Percentiles rank a stretch among this genome's conserved stretches.
phyloP scores from a whole-genome alignment of 2,113 vertebrate genomes.

The Actinemys pallida region DNA sequence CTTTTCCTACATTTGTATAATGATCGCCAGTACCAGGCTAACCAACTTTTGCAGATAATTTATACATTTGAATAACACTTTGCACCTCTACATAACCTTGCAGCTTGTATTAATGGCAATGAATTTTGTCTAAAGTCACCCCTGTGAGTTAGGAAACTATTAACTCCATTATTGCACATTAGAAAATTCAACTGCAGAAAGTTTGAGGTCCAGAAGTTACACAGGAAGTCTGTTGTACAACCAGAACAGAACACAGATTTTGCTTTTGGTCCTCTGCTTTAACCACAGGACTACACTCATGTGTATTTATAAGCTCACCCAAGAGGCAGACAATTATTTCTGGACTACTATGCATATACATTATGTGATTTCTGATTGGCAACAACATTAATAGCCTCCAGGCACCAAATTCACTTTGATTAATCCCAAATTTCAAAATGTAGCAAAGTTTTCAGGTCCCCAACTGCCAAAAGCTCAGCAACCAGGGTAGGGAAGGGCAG shows the following conservation, averaged over 20 bases:
- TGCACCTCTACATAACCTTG: not conserved
- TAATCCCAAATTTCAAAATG: not conserved
- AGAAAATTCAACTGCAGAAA: not conserved
- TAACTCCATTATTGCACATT: not conserved
- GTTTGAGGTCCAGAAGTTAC: not conserved
- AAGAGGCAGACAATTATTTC: not conserved
- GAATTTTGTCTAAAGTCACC: not conserved
- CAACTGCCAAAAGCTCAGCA: not conserved
- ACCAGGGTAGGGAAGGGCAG: not conserved
- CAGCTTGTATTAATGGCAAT: not conserved
- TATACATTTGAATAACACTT: accelerated
- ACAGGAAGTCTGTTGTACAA: not conserved
- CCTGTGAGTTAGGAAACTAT: not conserved
- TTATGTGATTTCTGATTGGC: not conserved
- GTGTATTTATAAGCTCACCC: not conserved
- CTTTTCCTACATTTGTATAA: not conserved
- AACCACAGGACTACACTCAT: not conserved
- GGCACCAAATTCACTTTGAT: not conserved
- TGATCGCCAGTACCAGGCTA: accelerated
- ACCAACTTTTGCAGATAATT: not conserved
- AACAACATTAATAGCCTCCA: not conserved
- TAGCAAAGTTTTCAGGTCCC: not conserved
- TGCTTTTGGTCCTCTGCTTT: not conserved
- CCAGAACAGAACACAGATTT: not conserved
- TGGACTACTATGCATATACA: not conserved